phyloP scores from a whole-genome alignment of 1,140 invertebrate species.

The Arctopsyche grandis region DNA sequence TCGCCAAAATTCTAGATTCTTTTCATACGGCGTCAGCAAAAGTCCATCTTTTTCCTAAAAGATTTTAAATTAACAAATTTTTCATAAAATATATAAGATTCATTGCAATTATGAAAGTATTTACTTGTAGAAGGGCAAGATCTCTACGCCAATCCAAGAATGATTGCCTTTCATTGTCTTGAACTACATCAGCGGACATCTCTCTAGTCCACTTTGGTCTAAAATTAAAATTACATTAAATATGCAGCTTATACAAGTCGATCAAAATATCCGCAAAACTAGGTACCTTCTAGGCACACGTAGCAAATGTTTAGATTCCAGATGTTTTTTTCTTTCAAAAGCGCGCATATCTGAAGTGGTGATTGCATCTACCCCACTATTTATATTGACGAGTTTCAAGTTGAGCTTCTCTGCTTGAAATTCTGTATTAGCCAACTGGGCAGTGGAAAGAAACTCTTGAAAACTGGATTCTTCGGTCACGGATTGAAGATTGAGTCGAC shows the following conservation, averaged over 20 bases:
- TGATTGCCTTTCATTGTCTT: constrained; percentile 78
- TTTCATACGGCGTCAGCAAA: constrained; percentile 95
- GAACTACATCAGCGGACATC: constrained; percentile 82
- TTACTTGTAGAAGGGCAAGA: constrained; percentile 77
- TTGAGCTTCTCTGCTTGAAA: constrained; percentile 93
- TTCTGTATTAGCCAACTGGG: constrained; percentile 92
- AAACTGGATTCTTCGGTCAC: constrained; percentile 96
- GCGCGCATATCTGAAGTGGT: constrained; percentile 42
- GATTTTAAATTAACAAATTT: constrained; percentile 4
- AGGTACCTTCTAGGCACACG: constrained; percentile 63
- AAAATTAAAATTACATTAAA: constrained; percentile 15
- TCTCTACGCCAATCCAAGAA: constrained; percentile 91
- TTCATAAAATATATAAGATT: background rate
- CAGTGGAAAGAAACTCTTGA: constrained; percentile 95
- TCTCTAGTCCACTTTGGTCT: constrained; percentile 84
- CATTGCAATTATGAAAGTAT: background rate
- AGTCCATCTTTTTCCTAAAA: constrained; percentile 77
- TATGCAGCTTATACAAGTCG: background rate
- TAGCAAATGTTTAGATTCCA: constrained; percentile 48
- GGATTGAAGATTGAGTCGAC: constrained; percentile 87
- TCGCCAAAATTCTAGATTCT: constrained; percentile 98
- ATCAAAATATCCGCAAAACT: background rate
- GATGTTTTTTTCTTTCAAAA: constrained; percentile 39
- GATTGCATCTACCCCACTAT: constrained; percentile 32
- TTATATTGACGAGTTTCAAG: constrained; percentile 64